Evolutionary conservation across 2,888 invertebrate genomes (phyloP).

Genomic region (Drepana falcataria): DNA sequence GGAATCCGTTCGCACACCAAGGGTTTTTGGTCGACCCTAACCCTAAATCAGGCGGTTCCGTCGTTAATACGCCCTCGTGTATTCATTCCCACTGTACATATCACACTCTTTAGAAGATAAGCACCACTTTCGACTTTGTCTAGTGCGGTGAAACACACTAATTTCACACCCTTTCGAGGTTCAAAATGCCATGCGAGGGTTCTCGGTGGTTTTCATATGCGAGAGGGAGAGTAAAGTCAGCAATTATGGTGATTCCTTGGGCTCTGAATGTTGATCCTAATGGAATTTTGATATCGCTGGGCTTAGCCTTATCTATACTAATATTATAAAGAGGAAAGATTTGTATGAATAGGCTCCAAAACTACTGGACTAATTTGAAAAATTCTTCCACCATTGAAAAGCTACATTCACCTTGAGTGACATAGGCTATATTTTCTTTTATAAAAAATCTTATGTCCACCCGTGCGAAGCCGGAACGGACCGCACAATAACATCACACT

Average conservation of each 20-base stretch:
- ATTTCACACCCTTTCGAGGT: constrained; percentile 38
- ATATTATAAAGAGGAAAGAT: background rate
- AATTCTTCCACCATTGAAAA: no score
- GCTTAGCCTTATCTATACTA: background rate
- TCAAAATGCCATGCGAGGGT: constrained; percentile 23
- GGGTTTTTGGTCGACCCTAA: background rate
- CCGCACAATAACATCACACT: no score
- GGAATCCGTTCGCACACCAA: background rate
- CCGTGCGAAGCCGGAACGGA: no score
- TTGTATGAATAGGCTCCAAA: no score
- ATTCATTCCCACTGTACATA: constrained; percentile 13
- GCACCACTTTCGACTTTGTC: constrained; percentile 41
- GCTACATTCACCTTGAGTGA: no score
- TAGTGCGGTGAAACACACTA: constrained; percentile 42
- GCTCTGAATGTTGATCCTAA: background rate
- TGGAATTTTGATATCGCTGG: constrained; percentile 1
- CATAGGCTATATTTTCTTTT: no score
- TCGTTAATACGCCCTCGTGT: constrained; percentile 13
- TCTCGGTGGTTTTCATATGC: constrained; percentile 19
- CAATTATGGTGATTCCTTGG: constrained; percentile 13
- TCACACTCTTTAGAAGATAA: constrained; percentile 28
- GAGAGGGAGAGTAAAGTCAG: constrained; percentile 9
- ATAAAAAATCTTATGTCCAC: no score
- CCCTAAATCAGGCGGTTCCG: constrained; percentile 3
- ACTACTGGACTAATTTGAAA: no score